Evolutionary conservation across 1,140 invertebrate genomes (phyloP), one percentile per base, ranked within the genome.

Genomic region (Magallana gigas): DNA sequence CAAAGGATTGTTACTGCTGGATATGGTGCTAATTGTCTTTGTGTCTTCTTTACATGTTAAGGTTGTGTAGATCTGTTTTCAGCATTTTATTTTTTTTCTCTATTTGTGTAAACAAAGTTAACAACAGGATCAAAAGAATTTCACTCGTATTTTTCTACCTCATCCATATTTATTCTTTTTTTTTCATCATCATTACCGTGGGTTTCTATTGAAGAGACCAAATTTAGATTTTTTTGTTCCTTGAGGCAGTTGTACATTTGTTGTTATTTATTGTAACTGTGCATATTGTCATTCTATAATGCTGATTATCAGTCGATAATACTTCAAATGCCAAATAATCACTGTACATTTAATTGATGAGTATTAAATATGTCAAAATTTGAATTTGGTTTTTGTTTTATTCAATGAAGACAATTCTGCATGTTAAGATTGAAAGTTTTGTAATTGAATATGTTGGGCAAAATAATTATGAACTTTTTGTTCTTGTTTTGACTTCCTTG

Each of bases 111-210:
- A 76, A 18, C 23, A 76, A 76, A 29, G 23, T 76, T 23, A 76
- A n/a, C 23, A 29, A 29, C 68, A 71, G 23, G 68, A 29, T 76
- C 68, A 76, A 76, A 8, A 76, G 29, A 36, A 76, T 48, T 76
- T 76, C 68, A 76, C 68, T 76, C 68, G 9, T 76, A 76, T 76
- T 48, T 76, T 76, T 76, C 68, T 76, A 76, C 68, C 68, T 76
- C 68, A 76, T 76, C 23, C 68, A 76, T 76, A 29, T 76, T 76
- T 29, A 29, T 29, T 29, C 12, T 29, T 76, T 76, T 12, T 76
- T 29, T 76, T 36, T 18, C 23, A 76, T 76, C 11, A 29, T 29
- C 68, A 76, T 36, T 48, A 29, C 18, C 48, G 68, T 29, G 8
- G 5, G 68, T 23, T 76, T 76, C 1, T 76, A 29, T 76, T 8